Evolutionary conservation across 2,888 invertebrate genomes (phyloP), one percentile per base, ranked within the genome.

Genomic region (Cyrtodaria siliqua): DNA sequence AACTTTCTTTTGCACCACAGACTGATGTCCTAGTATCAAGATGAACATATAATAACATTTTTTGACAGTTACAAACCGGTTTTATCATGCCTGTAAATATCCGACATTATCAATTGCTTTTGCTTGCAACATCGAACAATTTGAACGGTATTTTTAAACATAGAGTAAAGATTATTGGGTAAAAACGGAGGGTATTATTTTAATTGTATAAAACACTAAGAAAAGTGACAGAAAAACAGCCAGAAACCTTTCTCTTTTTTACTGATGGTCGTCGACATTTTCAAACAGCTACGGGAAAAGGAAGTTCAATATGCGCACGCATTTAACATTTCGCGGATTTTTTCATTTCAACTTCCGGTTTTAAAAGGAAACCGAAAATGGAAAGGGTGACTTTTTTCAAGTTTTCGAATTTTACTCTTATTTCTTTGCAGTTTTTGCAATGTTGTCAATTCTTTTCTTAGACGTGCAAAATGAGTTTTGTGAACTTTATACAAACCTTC

Each of bases 231-330:
- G 44, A n/a, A 44, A 64, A 70, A 66, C 8, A 20, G 40, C 18
- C 16, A n/a, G 61, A 73, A 79, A 95, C 95, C 95, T 95, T 96
- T 90, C 95, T 94, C 91, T 96, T 96, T 96, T 92, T 95, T 95
- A 68, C 95, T 95, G 84, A 95, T 95, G 89, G 95, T 94, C 80
- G 94, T 94, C 86, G 95, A 95, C 90, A 90, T 90, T 81, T 85
- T 89, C 83, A 83, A 85, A 73, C 63, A 83, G 71, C 74, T 67
- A 74, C 69, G 74, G 84, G 82, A 87, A 90, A 87, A 89, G 88
- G 89, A 89, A 89, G 86, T 79, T 24, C 49, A 0, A 20, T 16
- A 26, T 44, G 66, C 38, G 57, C 40, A 16, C 57, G 38, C 57
- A 66, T n/a, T 29, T 9, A 38, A 49, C 20, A 1, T 50, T 50